Evolutionary conservation across 2,888 invertebrate genomes (phyloP), one percentile per base, ranked within the genome.

Genomic region (Tholera decimalis): DNA sequence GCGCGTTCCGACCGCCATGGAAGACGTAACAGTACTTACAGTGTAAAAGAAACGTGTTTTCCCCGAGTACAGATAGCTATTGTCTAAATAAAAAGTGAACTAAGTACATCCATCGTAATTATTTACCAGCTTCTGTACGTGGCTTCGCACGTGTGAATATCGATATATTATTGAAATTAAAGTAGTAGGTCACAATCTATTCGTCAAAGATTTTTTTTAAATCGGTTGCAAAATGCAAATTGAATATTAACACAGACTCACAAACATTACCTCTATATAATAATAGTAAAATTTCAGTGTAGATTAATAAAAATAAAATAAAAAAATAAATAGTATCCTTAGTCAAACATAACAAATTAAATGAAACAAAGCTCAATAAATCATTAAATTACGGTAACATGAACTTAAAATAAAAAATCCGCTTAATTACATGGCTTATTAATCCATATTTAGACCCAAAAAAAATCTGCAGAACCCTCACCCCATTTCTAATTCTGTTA

Each of bases 361-460:
- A n/a, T n/a, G n/a, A 47, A 53, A 47, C 13, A 28, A 43, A 20
- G 22, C 9, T 11, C n/a, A 20, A 56, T 20, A 73, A 55, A 56
- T 13, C 7, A 30, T 15, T 5, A 20, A 30, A n/a, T 15, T 41
- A 41, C 20, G 1, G 2, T 13, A 24, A 20, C 22, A 15, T 15
- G 20, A 11, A 1, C 9, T 15, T 13, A 35, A 20, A 57, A 15
- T 3, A 28, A 58, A 13, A 6, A 24, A n/a, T 51, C 26, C 13
- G 9, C 8, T 26, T 20, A 39, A 46, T 49, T 41, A 53, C 47
- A 41, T 53, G 49, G 22, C 39, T 53, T 22, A 54, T 39, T 44
- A 44, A 51, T 55, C 13, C 9, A n/a, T 9, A 33, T 9, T n/a
- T 15, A 15, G 13, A 9, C 24, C 5, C 30, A 18, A 43, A 53